Evolutionary conservation across 2,113 vertebrate genomes (phyloP), one percentile per base, ranked within the genome.

Genomic region (Glareola pratincola): DNA sequence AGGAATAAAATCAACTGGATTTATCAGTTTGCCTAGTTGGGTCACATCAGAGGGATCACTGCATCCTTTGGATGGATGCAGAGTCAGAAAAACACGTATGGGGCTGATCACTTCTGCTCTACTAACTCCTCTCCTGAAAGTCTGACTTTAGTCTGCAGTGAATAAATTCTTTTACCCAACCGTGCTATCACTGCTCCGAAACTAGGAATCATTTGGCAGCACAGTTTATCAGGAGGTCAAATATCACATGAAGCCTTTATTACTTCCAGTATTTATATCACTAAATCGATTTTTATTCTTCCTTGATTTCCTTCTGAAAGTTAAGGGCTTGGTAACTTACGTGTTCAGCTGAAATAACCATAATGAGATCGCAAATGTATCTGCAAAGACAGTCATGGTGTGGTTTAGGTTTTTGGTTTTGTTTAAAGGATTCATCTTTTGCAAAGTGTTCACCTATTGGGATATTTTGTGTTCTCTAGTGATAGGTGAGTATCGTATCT

Each of bases 241-340:
- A 78, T 2, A 2, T 67, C 14, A 7, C n/a, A n/a, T 78, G 73
- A 94, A 87, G n/a, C 47, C 29, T 84, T 95, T 90, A 91, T 91
- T 90, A 47, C 81, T 95, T 94, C 81, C 88, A 87, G 14, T 81
- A 63, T 87, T 94, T 93, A 71, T 90, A 96, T 84, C 37, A 37
- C 51, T 85, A 92, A 87, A 94, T 94, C 23, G 1, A 95, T 94
- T 95, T 96, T 97, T 89, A 87, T 82, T 90, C 41, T 85, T 94
- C 50, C 67, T 81, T 43, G 24, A 90, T 92, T 94, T 94, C 90
- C 87, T 91, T 94, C 85, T 0, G 3, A 73, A 87, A 92, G 64
- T 54, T 81, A 85, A 93, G 53, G 41, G 75, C 20, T 81, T 85
- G 4, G 21, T 77, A 74, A 93, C 84, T 91, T 87, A 67, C 17